Evolutionary conservation across 2,888 invertebrate species (phyloP), one percentile per base, ranked within the genome.

Genomic region (Callyntrura sp.): DNA sequence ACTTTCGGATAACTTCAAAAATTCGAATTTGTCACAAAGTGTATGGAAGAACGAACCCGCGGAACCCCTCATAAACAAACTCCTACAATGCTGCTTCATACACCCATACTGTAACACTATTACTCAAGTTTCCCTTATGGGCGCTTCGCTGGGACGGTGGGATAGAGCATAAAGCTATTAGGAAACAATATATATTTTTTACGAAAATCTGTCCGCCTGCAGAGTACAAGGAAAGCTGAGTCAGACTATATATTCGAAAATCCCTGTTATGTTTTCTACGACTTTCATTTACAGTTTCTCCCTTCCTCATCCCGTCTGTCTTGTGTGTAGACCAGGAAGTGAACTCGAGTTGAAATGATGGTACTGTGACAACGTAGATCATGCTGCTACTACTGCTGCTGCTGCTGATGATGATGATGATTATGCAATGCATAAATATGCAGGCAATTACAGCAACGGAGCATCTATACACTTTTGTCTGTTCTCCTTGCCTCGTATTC

Each of bases 311-410:
- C 43, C 12, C 11, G 73, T 35, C 73, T 62, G 48, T 57, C 48
- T 45, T 48, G 35, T 35, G 35, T 35, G 45, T 25, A 70, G 65
- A 86, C 86, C 86, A 86, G 86, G 86, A 86, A 86, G 79, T 86
- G 79, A 86, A 85, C 85, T 85, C 5, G 48, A 76, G 6, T 51
- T 48, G 25, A 23, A 51, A 51, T 60, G 60, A 20, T 60, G 43
- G 23, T 68, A 43, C 43, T 43, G 68, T 14, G 43, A 17, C 43
- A n/a, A 35, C 35, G 35, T 35, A n/a, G n/a, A n/a, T 14, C 62
- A 62, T n/a, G n/a, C n/a, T n/a, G n/a, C n/a, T n/a, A n/a, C n/a
- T n/a, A n/a, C n/a, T n/a, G n/a, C n/a, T n/a, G 11, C 6, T 3
- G 55, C 8, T n/a, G 25, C 5, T 6, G 65, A 76, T 48, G 48